These are phyloP conservation scores for Tragelaphus buxtoni DNA, from an alignment of 2,113 vertebrate genomes.

Conservation along the genomic window DNA sequence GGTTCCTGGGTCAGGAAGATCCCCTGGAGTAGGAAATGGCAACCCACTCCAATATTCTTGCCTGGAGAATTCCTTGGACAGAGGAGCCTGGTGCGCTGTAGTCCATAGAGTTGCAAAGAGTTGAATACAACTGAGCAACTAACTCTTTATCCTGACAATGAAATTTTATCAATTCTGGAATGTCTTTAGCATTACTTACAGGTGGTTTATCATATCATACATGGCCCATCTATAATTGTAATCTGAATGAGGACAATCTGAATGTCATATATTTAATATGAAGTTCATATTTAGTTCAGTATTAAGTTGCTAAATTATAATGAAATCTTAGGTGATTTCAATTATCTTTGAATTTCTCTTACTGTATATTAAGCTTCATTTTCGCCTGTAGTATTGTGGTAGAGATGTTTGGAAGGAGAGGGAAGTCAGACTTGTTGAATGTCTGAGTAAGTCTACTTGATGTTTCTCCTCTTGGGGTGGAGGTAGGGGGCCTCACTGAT, in stretches of 20 bases:
- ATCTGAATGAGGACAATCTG: constrained; percentile 1
- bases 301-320: constrained; percentile 27
- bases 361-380: not conserved
- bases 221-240: not conserved
- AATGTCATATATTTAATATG: constrained; percentile 11
- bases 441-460: too few species aligned
- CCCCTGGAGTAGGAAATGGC: not conserved
- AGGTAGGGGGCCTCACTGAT: too few species aligned
- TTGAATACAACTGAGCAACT: not conserved
- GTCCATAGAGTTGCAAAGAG: not conserved
- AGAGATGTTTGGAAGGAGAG: constrained; percentile 16
- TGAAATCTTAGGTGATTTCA: constrained; percentile 32
- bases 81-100: not conserved
- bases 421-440: not conserved
- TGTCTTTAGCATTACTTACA: constrained; percentile 27
- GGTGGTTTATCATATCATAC: not conserved
- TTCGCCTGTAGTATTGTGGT: not conserved
- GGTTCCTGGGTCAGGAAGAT: not conserved
- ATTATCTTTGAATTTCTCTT: constrained; percentile 1
- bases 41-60: not conserved
- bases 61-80: not conserved
- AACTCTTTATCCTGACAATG: not conserved
- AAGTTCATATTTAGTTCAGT: constrained; percentile 20
- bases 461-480: too few species aligned
- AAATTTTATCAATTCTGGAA: constrained; percentile 26